Evolutionary conservation across 2,113 vertebrate genomes (phyloP), one percentile per base, ranked within the genome.

Genomic region (Sula dactylatra): DNA sequence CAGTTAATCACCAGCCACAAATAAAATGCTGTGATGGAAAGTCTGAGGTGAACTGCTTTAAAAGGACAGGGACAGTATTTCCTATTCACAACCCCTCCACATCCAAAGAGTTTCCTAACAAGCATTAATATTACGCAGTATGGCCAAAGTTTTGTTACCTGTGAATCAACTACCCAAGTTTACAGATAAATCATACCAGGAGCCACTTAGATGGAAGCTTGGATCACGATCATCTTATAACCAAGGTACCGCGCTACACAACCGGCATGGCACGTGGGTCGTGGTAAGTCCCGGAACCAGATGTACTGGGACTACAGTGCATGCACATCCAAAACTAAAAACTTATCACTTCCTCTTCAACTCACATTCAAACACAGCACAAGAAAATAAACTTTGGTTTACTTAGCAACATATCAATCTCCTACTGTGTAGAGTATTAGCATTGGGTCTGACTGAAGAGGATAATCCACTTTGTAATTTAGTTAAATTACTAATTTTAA

Each of bases 401-500:
- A 94, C 91, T 96, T 92, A 89, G 94, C 88, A 97, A 93, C 94
- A 77, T 87, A 96, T 92, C 86, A 97, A 77, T 88, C 94, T 96
- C 91, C 89, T 87, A 91, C 96, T 97, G 97, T 95, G 96, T 87
- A 32, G 93, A 94, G 97, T 94, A 95, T 95, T 96, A 97, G 96
- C 96, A 85, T 9, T 93, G 92, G 38, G 94, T 94, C 85, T 92
- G 85, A 94, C 90, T 93, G 85, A 83, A 91, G 83, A 96, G 72
- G 92, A 98, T 96, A 97, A 97, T 97, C 95, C 93, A 95, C 94
- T 97, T 97, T 97, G 93, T 97, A 98, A 98, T 98, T 98, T 98
- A 97, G 94, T 97, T 98, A 97, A 98, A 98, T 97, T 97, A 98
- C 96, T 97, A 97, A 97, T 98, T 97, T 97, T 91, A 94, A 96